Evolutionary conservation across 1,140 invertebrate species (phyloP), one percentile per base, ranked within the genome.

Genomic region (Bombus confusus): DNA sequence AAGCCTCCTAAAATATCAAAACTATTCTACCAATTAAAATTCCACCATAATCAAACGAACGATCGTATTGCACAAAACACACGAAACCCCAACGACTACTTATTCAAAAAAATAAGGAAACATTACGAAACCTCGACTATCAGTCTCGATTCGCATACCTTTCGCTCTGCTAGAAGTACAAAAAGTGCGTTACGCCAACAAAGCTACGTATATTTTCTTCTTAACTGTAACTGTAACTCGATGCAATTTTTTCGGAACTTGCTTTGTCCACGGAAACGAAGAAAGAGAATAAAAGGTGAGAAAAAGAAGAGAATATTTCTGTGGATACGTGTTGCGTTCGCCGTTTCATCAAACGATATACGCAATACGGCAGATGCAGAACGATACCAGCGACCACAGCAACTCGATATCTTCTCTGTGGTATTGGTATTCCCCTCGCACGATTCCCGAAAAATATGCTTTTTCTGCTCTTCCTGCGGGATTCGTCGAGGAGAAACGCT

Each of bases 341-440:
- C 47, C 18, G 47, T 52, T 52, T 52, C 47, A 22, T 86, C 86
- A 89, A 43, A 43, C 34, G 87, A 89, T 83, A 84, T n/a, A 12
- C 18, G 28, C 18, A 18, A 39, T 22, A 71, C 3, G 43, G 34
- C 34, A 43, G 28, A 66, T 5, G 73, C 28, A n/a, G 64, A 47
- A 80, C 76, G 62, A 79, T 59, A 66, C n/a, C 77, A 10, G 34
- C 25, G 71, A 80, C 88, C 83, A 34, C 83, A 66, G 77, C 34
- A 88, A 89, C 62, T 64, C 79, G 83, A 88, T 80, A 88, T 57
- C 74, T 1, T 18, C 39, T 31, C 62, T 62, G 79, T 15, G 83
- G 75, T 59, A 10, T n/a, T 18, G 79, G 79, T 59, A 15, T 37
- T 71, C 59, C 13, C n/a, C 10, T 34, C 25, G 34, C 8, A 43